Evolutionary conservation across 92 coral and sea anemone species (phyloP), one percentile per base, ranked within the genome.

Genomic region (Bergia puertoricense): DNA sequence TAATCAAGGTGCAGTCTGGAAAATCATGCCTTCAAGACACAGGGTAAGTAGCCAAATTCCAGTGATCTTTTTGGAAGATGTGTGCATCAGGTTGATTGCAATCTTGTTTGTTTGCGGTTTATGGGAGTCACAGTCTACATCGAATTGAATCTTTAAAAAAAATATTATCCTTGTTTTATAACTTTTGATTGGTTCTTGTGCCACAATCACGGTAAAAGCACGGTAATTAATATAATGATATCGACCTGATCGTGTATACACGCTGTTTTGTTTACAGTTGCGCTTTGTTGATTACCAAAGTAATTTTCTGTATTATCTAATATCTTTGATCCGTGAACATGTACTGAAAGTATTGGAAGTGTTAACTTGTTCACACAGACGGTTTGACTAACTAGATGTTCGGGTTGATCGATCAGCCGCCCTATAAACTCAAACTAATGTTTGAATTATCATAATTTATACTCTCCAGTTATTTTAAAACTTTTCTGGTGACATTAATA

Each of bases 11-110:
- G 66, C 13, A 74, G 48, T 69, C 44, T 72, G 4, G n/a, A 36
- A 38, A 6, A 84, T 8, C 15, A 84, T 84, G 87, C 87, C 87
- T 38, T 69, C 87, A 18, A 38, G 77, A 54, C 87, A 84, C 79
- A 71, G 68, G 87, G 87, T 84, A 48, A 84, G 59, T 18, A 15
- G 40, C 62, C 40, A 48, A 16, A 48, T 72, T 71, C 78, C 42
- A 36, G 8, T 67, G 85, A 65, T 81, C 75, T 39, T 66, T 68
- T 82, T 71, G 18, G 78, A 43, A 5, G 5, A 11, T 10, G 42
- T 23, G 75, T 37, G 16, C 69, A 20, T 42, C 5, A 6, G 37
- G 22, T 20, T 62, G 30, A 13, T 2, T 62, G 69, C 23, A 18
- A 14, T 62, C 69, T 62, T 62, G 69, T 62, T 62, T 62, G 69